Base-by-base conservation (phyloP, 2,888 invertebrate species). In the Resseliella maxima region DNA sequence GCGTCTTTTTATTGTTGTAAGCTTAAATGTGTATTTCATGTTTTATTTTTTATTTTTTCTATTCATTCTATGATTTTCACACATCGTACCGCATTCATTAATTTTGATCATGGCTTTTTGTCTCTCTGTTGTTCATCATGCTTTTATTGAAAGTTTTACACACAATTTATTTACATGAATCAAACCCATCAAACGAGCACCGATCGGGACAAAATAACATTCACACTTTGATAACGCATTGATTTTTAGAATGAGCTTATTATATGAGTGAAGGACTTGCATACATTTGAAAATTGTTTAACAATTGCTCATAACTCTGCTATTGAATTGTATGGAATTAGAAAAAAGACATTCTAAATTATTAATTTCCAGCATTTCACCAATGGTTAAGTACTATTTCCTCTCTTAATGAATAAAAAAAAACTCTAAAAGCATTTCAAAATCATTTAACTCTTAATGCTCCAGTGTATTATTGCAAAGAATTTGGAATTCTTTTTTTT, bases 101-200 rank as follows among this genome's bases (percentile, higher is more conserved):
- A n/a, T 38, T 83, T 83, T 83, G 83, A 83, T 83, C 83, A 38
- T 64, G 38, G 36, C 24, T 36, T 83, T 83, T 83, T 83, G 38
- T 83, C 83, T 83, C 83, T 83, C 36, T 72, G n/a, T n/a, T 35
- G 72, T 83, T 83, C 83, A 83, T 83, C 83, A 38, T 83, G 21
- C 1, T 83, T 83, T 38, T 83, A 83, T 83, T 83, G 83, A 83
- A 38, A 38, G 38, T 83, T 83, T 83, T 38, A 83, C 83, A 83
- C 83, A n/a, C 38, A 38, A 83, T 83, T 38, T 83, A 83, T 83
- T 83, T 83, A 83, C 38, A 36, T 38, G 83, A 83, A 83, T 83
- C 83, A 83, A 83, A 83, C n/a, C 38, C 31, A 31, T 72, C 27
- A 35, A 35, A 31, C 10, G 31, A 72, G 5, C 3, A 72, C 27